phyloP scores from a whole-genome alignment of 2,113 vertebrate species.

The Ctenomys sociabilis region DNA sequence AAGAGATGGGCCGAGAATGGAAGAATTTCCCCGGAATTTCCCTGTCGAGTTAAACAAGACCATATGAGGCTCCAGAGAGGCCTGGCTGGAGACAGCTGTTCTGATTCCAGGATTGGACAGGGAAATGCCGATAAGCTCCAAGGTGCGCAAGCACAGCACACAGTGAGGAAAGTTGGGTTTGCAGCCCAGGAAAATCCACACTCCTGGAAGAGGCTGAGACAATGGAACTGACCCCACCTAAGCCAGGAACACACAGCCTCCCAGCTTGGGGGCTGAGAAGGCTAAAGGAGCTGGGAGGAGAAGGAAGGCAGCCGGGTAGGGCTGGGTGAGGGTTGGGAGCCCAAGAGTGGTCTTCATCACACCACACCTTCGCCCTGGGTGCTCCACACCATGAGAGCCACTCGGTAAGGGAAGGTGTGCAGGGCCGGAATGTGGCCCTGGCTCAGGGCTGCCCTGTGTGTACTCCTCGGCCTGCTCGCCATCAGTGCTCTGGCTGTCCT shows the following conservation, averaged over 20 bases:
- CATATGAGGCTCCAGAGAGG: slow-evolving; percentile 7
- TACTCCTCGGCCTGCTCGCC: neutral
- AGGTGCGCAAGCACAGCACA: neutral
- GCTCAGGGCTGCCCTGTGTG: too few species aligned
- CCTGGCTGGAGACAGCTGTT: neutral
- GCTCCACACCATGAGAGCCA: neutral
- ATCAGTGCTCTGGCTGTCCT: neutral
- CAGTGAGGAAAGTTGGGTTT: neutral
- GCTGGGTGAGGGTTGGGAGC: neutral
- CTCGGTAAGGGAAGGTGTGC: neutral
- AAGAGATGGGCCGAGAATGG: neutral
- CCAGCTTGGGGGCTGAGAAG: neutral
- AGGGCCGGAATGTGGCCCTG: too few species aligned
- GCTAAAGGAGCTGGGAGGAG: neutral
- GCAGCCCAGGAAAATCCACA: slow-evolving; percentile 55
- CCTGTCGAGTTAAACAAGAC: slow-evolving; percentile 34
- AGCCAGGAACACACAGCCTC: neutral
- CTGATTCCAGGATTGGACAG: neutral
- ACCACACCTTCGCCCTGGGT: neutral
- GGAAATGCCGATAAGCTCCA: slow-evolving; percentile 53
- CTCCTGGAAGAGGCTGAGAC: slow-evolving; percentile 53
- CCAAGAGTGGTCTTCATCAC: neutral
- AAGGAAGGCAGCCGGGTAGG: neutral
- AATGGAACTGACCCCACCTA: neutral
- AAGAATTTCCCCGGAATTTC: slow-evolving; percentile 51